These are phyloP conservation scores for Kryptolebias marmoratus DNA, from an alignment of 2,113 vertebrate species.

Conservation along the genomic window DNA sequence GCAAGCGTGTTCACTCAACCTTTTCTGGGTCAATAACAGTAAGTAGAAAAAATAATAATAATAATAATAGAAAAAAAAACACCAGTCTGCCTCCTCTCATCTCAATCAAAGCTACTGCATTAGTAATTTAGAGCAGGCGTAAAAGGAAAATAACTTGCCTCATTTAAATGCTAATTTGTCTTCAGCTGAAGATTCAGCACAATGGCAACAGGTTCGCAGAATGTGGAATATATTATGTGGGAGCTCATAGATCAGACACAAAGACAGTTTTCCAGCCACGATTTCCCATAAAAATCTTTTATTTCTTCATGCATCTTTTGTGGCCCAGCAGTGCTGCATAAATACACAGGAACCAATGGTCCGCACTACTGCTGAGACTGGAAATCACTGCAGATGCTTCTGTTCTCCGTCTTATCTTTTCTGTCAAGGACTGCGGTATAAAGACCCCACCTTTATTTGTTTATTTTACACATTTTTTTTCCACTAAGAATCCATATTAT, in stretches of 20 bases:
- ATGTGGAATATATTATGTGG: constrained; percentile 49
- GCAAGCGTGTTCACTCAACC: constrained; percentile 50
- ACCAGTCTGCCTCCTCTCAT: constrained; percentile 51
- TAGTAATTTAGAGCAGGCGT: constrained; percentile 63
- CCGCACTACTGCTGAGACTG: constrained; percentile 44
- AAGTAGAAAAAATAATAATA: constrained; percentile 23
- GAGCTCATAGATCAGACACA: constrained; percentile 60
- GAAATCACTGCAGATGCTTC: constrained; percentile 57
- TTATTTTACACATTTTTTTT: background rate
- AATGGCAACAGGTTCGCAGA: constrained; percentile 68
- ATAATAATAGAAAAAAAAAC: constrained; percentile 19
- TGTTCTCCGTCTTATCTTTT: constrained; percentile 42
- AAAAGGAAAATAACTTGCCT: constrained; percentile 71
- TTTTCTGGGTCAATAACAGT: constrained; percentile 70
- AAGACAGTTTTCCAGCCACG: constrained; percentile 48
- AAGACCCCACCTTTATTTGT: background rate
- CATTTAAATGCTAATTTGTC: constrained; percentile 78
- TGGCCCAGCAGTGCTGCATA: constrained; percentile 45
- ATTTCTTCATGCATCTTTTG: constrained; percentile 67
- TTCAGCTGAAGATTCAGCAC: constrained; percentile 62
- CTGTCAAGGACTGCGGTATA: constrained; percentile 9
- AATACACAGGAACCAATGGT: constrained; percentile 59
- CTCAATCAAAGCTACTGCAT: constrained; percentile 58
- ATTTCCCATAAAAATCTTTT: constrained; percentile 58
- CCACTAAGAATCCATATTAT: background rate